These are phyloP conservation scores for Ornithoptera priamus DNA, from an alignment of 2,888 invertebrate species.

Conservation along the genomic window DNA sequence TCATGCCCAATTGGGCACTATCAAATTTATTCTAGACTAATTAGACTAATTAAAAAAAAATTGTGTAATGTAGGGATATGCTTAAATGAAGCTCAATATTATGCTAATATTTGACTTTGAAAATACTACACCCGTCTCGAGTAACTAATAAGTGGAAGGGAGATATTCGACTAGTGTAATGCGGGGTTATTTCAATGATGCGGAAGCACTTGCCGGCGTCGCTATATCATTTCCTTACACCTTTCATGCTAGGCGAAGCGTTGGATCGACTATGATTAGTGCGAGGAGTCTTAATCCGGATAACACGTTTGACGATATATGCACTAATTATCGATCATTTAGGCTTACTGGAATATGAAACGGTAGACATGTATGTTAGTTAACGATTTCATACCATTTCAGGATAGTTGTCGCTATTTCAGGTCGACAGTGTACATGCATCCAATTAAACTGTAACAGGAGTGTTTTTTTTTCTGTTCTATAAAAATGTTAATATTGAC, in stretches of 20 bases:
- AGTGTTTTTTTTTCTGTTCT: too few species aligned
- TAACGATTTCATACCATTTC: not conserved
- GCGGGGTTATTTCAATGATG: slow-evolving; percentile 1
- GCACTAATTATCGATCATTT: slow-evolving; percentile 7
- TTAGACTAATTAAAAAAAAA: too few species aligned
- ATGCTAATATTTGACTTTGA: not conserved
- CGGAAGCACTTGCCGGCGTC: slow-evolving; percentile 12
- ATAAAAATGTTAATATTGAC: too few species aligned
- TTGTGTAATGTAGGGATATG: too few species aligned
- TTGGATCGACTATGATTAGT: slow-evolving; percentile 1
- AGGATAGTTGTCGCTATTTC: too few species aligned
- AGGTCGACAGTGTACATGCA: too few species aligned
- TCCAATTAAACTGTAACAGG: too few species aligned
- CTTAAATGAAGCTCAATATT: not conserved
- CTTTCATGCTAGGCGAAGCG: slow-evolving; percentile 1
- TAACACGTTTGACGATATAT: slow-evolving; percentile 3
- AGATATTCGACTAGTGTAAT: not conserved
- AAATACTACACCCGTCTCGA: slow-evolving; percentile 5
- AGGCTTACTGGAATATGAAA: not conserved
- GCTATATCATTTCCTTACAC: slow-evolving; percentile 10
- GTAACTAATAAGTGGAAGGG: not conserved
- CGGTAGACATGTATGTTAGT: slow-evolving; percentile 2
- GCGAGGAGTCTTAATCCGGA: slow-evolving; percentile 7
- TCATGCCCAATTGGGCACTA: too few species aligned
- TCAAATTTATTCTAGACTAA: too few species aligned